Base-by-base conservation (phyloP, 1,140 invertebrate species). In the Thalassaphorura encarpata region DNA sequence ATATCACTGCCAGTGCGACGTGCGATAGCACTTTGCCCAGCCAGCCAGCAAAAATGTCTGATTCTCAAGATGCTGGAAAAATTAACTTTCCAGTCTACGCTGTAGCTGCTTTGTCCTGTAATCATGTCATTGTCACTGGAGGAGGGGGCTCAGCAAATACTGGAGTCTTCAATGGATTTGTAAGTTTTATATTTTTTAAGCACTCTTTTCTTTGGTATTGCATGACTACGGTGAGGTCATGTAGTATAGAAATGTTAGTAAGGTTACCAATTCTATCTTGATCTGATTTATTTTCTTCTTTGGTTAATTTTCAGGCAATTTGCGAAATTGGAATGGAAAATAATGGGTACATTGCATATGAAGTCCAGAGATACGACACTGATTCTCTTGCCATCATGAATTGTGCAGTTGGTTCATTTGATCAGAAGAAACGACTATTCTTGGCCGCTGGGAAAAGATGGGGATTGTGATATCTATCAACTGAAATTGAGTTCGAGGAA, bases 91-190 rank as follows among this genome's bases (percentile, higher is more conserved):
- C 92, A 0, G 75, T 93, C 19, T 98, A 96, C 70, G 83, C 84
- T 1, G 75, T 97, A 23, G 84, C 90, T 71, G 85, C 88, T 74
- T 73, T 98, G 29, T 90, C 88, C 26, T 89, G 85, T 73, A 80
- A 90, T 56, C 91, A 97, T 76, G 83, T 97, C 66, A 73, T 97
- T 43, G 89, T 97, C 28, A 92, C 87, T 60, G 94, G 94, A 41
- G 94, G 94, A 46, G 94, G 94, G 52, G 94, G 94, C 46, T 84
- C 86, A 18, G 84, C 90, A 19, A 96, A 93, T 74, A 97, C 92
- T 41, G 94, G 94, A 23, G 85, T 98, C 55, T 82, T 84, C 18
- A 97, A 98, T 80, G 88, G 89, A 72, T 92, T 97, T 77, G 91
- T 65, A 65, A 62, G 59, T 51, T 26, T 5, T 6, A 46, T 75